A percentile compares a stretch with the other conserved stretches of the same genome.
phyloP scores from a whole-genome alignment of 2,113 vertebrate genomes.

The Alaudala cheleensis region DNA sequence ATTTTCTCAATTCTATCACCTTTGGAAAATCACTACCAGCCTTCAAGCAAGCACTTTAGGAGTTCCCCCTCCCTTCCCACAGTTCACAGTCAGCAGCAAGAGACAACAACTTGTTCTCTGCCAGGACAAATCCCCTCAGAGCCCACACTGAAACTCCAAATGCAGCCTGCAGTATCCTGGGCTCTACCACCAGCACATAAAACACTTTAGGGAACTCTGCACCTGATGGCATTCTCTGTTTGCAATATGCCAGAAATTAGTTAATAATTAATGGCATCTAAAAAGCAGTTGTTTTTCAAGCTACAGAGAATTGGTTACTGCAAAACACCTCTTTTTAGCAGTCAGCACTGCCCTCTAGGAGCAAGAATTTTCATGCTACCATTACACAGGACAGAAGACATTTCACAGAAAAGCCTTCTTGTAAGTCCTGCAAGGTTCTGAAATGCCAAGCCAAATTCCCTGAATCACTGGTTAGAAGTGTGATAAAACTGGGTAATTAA shows the following conservation, averaged over 20 bases:
- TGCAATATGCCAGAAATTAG: not conserved
- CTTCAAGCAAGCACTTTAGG: not conserved
- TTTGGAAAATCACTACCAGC: not conserved
- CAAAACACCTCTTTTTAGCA: not conserved
- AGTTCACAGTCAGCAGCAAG: not conserved
- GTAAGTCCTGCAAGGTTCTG: fast-evolving
- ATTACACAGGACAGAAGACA: not conserved
- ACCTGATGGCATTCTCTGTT: not conserved
- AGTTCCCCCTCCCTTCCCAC: not conserved
- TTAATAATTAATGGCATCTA: not conserved
- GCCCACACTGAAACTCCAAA: not conserved
- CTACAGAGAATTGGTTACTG: not conserved
- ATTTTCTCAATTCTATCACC: too few relatives aligned
- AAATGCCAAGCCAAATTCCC: not conserved
- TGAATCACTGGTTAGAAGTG: not conserved
- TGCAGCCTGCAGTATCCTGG: not conserved
- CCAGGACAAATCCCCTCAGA: not conserved
- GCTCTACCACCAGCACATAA: not conserved
- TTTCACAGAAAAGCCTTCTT: not conserved
- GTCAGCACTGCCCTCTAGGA: not conserved
- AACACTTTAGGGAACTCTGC: not conserved
- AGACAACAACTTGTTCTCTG: not conserved
- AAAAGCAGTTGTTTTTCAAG: not conserved
- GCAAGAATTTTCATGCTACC: not conserved
- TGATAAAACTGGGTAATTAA: not conserved